Evolutionary conservation across 1,140 invertebrate genomes (phyloP).

Genomic region (Zaprionus africanus): DNA sequence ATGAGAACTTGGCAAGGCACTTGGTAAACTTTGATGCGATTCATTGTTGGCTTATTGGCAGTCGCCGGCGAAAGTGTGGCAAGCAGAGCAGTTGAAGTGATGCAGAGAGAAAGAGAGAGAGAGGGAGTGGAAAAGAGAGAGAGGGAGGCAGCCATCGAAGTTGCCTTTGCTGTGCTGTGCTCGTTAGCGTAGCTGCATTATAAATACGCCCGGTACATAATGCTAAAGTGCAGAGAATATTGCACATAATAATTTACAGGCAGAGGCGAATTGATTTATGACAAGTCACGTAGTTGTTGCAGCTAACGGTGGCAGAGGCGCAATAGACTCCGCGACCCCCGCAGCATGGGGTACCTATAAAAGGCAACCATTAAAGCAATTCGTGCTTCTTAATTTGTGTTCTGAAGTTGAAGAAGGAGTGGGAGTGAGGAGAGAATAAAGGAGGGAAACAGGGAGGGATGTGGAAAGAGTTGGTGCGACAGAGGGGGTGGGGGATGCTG

Average conservation of each 20-base stretch:
- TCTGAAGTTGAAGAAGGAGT: background rate
- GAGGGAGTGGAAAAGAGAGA: background rate
- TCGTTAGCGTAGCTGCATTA: constrained; percentile 60
- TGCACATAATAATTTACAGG: constrained; percentile 68
- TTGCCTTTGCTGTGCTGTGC: constrained; percentile 26
- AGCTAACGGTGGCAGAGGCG: constrained; percentile 7
- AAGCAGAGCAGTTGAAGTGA: background rate
- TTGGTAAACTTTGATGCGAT: constrained; percentile 49
- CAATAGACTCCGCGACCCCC: background rate
- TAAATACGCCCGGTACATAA: constrained; percentile 40
- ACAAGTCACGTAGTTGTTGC: constrained; percentile 64
- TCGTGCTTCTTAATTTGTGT: constrained; percentile 26
- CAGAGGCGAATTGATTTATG: constrained; percentile 71
- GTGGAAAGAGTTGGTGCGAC: too few relatives aligned
- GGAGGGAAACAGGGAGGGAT: too few relatives aligned
- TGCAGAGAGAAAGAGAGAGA: background rate
- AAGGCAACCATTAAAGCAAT: constrained; percentile 26
- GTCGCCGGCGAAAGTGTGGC: constrained; percentile 5
- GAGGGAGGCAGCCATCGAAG: background rate
- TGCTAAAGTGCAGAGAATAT: constrained; percentile 66
- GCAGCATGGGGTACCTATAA: background rate
- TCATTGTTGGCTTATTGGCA: constrained; percentile 63
- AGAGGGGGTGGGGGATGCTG: background rate
- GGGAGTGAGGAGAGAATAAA: background rate
- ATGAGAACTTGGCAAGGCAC: constrained; percentile 37